Conservation (phyloP, 1,140 invertebrate genomes). For the Drosophila ogumai region DNA sequence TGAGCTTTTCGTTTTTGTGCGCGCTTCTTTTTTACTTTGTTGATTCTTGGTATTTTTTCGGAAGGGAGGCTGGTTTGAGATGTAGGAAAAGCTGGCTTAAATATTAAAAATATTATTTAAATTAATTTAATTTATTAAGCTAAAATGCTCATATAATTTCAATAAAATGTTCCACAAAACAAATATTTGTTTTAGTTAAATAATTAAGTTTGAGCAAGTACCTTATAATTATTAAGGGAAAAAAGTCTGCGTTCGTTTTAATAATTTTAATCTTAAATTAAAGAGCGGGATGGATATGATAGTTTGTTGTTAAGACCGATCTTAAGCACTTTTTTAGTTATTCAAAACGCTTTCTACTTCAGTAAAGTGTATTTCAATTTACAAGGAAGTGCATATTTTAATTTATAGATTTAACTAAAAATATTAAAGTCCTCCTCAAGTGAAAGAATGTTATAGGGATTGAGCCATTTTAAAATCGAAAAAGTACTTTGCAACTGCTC, state of each 20-base stretch:
- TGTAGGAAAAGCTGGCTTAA: not conserved
- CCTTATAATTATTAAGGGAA: too few relatives aligned
- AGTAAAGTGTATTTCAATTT: too few relatives aligned
- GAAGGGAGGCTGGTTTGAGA: constrained; percentile 17
- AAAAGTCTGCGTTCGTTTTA: too few relatives aligned
- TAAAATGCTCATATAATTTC: not conserved
- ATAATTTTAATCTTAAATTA: too few relatives aligned
- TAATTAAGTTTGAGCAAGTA: too few relatives aligned
- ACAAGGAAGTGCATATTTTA: not conserved
- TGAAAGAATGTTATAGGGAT: not conserved
- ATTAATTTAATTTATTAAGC: too few relatives aligned
- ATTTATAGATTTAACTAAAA: not conserved
- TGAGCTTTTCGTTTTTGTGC: constrained; percentile 25
- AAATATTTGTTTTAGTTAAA: too few relatives aligned
- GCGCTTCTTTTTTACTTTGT: constrained; percentile 13
- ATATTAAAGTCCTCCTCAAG: not conserved
- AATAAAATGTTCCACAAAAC: too few relatives aligned
- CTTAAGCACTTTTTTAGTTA: too few relatives aligned
- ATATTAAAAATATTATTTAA: not conserved
- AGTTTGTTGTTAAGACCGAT: too few relatives aligned
- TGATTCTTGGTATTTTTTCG: constrained; percentile 50
- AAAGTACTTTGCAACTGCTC: constrained; percentile 16
- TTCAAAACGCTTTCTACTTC: too few relatives aligned
- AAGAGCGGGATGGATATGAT: too few relatives aligned
- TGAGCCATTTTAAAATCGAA: not conserved